Conservation (phyloP, 2,113 vertebrate genomes). For the Macquaria australasica region DNA sequence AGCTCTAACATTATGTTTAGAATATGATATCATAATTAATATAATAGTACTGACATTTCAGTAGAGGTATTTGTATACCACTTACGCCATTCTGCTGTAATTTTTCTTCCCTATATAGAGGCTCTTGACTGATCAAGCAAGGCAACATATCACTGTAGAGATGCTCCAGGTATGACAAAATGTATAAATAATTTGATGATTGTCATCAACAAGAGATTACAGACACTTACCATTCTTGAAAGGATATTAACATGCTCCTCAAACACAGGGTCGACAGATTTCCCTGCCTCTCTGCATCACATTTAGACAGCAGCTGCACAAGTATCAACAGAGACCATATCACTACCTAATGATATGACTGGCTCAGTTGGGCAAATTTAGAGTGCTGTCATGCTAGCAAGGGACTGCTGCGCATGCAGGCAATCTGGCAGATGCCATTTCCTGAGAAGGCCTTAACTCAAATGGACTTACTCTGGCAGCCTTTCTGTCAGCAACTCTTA, state of each 20-base stretch:
- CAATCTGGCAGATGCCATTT: constrained; percentile 42
- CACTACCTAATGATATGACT: constrained; percentile 49
- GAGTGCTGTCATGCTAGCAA: constrained; percentile 35
- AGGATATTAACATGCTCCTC: not conserved
- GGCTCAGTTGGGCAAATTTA: constrained; percentile 28
- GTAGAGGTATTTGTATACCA: too few relatives aligned
- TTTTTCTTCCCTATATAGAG: not conserved
- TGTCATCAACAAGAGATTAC: not conserved
- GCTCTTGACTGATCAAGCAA: not conserved
- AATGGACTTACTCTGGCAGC: constrained; percentile 32
- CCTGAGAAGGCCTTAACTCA: constrained; percentile 14
- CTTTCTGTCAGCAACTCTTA: constrained; percentile 36
- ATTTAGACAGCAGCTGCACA: constrained; percentile 50
- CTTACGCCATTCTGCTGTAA: not conserved
- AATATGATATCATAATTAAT: too few relatives aligned
- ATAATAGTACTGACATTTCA: too few relatives aligned
- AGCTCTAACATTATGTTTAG: too few relatives aligned
- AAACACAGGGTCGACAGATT: constrained; percentile 6
- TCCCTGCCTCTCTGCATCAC: constrained; percentile 21
- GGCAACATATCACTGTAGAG: not conserved
- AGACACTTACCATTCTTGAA: not conserved
- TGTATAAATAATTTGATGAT: not conserved
- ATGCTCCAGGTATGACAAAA: not conserved
- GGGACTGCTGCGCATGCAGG: constrained; percentile 27
- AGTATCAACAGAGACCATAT: constrained; percentile 43